These are phyloP conservation scores for Trachelipus rathkii DNA, from an alignment of 1,140 invertebrate genomes.

Conservation along the genomic window DNA sequence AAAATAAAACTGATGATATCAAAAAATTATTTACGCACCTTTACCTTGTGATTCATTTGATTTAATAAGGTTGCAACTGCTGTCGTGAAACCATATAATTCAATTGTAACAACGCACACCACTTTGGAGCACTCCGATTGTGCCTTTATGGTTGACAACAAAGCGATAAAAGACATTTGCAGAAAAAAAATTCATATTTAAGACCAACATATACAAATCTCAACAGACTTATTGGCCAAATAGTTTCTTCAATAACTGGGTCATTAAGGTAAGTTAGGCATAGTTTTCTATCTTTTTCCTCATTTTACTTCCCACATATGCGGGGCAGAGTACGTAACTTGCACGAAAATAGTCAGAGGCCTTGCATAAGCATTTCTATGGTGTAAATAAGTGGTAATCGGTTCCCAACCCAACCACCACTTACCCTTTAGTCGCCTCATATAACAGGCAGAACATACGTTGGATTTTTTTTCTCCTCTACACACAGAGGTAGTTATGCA, in stretches of 20 bases:
- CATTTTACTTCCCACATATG: no score
- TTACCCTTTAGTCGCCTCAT: no score
- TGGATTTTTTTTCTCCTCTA: no score
- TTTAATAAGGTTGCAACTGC: slow-evolving; percentile 56
- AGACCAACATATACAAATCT: slow-evolving; percentile 73
- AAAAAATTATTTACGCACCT: background rate
- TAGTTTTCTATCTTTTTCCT: no score
- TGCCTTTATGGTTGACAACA: slow-evolving; percentile 77
- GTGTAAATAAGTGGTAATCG: no score
- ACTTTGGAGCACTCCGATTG: slow-evolving; percentile 63
- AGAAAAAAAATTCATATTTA: slow-evolving; percentile 80
- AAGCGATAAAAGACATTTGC: slow-evolving; percentile 87
- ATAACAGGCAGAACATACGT: no score
- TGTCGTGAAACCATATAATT: slow-evolving; percentile 48
- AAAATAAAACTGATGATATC: no score
- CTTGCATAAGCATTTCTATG: no score
- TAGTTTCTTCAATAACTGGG: slow-evolving; percentile 80
- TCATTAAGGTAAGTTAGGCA: slow-evolving; percentile 67
- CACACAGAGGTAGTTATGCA: no score
- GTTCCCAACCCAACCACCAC: no score
- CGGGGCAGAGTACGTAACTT: no score
- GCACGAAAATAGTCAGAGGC: no score
- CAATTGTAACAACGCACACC: slow-evolving; percentile 40
- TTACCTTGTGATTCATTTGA: background rate
- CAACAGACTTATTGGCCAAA: slow-evolving; percentile 75